Percentiles rank a stretch among this genome's conserved stretches.
These are phyloP conservation scores for Lepidurus apus DNA, from an alignment of 1,140 invertebrate genomes.

Conservation along the genomic window DNA sequence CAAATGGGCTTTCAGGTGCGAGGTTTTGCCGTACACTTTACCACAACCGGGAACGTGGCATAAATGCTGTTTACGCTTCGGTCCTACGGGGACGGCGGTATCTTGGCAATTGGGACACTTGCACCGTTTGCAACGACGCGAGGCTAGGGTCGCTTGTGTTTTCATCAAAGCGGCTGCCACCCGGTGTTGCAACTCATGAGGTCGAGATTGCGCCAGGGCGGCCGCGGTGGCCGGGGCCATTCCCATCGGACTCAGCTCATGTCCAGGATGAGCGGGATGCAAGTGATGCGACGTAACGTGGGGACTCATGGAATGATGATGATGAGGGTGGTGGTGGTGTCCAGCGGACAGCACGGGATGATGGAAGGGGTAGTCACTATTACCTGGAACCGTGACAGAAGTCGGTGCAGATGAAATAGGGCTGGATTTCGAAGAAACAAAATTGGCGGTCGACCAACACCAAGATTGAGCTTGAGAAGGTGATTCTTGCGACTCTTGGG, in stretches of 20 bases:
- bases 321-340: background rate
- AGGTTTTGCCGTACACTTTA: conserved; percentile 66
- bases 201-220: conserved; percentile 8
- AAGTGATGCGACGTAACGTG: background rate
- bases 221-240: background rate
- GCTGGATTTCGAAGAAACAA: background rate
- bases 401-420: background rate
- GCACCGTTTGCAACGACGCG: conserved; percentile 38
- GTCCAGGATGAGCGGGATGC: background rate
- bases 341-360: conserved; percentile 16
- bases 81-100: conserved; percentile 44
- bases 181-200: conserved; percentile 28
- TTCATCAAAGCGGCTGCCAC: conserved; percentile 30
- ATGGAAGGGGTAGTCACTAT: conserved; percentile 22
- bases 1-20: conserved; percentile 64
- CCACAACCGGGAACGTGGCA: conserved; percentile 58
- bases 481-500: background rate
- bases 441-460: conserved; percentile 25
- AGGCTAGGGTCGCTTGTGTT: conserved; percentile 31
- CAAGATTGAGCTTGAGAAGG: background rate
- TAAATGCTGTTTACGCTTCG: conserved; percentile 80
- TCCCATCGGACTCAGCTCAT: background rate
- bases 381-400: background rate
- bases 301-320: background rate
- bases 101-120: conserved; percentile 39